Conservation (phyloP, 2,113 vertebrate genomes). For the Aphyosemion australe region DNA sequence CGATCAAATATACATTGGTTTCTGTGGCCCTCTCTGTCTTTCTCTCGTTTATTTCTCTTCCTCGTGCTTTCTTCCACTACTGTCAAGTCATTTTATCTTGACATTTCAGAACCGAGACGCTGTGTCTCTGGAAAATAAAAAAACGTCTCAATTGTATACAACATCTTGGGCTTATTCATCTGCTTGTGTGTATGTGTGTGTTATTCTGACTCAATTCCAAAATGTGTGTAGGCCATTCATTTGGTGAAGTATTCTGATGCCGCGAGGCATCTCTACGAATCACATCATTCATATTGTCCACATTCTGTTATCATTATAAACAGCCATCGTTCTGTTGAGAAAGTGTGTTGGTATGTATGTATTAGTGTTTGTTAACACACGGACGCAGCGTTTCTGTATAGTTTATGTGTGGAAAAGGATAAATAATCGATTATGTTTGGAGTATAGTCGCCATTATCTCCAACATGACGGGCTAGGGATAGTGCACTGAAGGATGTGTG, state of each 20-base stretch:
- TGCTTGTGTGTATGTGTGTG: slow-evolving; percentile 19
- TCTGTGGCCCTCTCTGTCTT: slow-evolving; percentile 10
- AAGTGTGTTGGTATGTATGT: background rate
- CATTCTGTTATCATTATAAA: slow-evolving; percentile 37
- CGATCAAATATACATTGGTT: slow-evolving; percentile 59
- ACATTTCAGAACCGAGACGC: slow-evolving; percentile 61
- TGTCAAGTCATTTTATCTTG: slow-evolving; percentile 64
- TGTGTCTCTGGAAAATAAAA: slow-evolving; percentile 36
- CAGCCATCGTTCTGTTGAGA: slow-evolving; percentile 35
- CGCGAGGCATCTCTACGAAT: slow-evolving; percentile 43
- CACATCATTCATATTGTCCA: slow-evolving; percentile 55
- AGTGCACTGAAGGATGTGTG: slow-evolving; percentile 4
- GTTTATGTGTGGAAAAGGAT: slow-evolving; percentile 41
- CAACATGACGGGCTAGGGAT: slow-evolving; percentile 57
- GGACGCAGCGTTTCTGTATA: slow-evolving; percentile 16
- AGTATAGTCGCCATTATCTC: slow-evolving; percentile 49
- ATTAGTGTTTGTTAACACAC: slow-evolving; percentile 32
- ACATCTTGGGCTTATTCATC: slow-evolving; percentile 41
- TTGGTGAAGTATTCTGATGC: slow-evolving; percentile 40
- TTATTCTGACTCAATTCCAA: slow-evolving; percentile 29
- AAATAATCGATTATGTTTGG: slow-evolving; percentile 63
- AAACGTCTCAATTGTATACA: slow-evolving; percentile 68
- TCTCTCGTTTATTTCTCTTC: slow-evolving; percentile 21
- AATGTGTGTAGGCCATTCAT: slow-evolving; percentile 51
- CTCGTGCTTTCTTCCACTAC: slow-evolving; percentile 55